Conservation (phyloP, 1,140 invertebrate genomes). For the Drosophila obscura region DNA sequence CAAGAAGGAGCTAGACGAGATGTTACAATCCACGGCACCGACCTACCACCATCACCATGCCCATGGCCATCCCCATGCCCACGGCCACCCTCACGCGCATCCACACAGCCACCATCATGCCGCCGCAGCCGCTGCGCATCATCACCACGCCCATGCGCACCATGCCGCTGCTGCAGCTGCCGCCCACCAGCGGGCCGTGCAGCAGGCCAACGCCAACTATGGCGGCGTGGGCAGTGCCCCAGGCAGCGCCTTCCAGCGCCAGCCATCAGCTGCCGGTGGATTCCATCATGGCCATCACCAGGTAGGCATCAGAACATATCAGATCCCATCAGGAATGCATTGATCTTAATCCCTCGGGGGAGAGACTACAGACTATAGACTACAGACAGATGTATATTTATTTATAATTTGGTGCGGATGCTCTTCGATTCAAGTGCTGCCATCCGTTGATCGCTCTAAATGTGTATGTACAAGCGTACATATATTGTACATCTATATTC, state of each 20-base stretch:
- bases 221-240: constrained; percentile 64
- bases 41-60: constrained; percentile 66
- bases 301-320: constrained; percentile 53
- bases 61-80: constrained; percentile 43
- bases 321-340: constrained; percentile 4
- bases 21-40: constrained; percentile 82
- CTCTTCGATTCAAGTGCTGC: constrained; percentile 48
- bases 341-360: constrained; percentile 55
- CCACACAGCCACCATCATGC: constrained; percentile 44
- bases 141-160: constrained; percentile 61
- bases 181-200: constrained; percentile 56
- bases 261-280: constrained; percentile 57
- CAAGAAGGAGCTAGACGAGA: constrained; percentile 82
- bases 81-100: constrained; percentile 44
- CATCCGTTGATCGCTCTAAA: constrained; percentile 53
- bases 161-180: constrained; percentile 49
- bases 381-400: constrained; percentile 39
- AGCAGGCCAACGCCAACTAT: constrained; percentile 65
- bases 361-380: too few relatives aligned
- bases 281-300: constrained; percentile 83
- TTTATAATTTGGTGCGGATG: constrained; percentile 63
- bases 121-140: constrained; percentile 24
- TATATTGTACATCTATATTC: constrained; percentile 4
- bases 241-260: constrained; percentile 80
- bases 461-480: constrained; percentile 15